A percentile compares a stretch with the other conserved stretches of the same genome.
phyloP scores from a whole-genome alignment of 2,113 vertebrate species.

The Coreoperca whiteheadi region DNA sequence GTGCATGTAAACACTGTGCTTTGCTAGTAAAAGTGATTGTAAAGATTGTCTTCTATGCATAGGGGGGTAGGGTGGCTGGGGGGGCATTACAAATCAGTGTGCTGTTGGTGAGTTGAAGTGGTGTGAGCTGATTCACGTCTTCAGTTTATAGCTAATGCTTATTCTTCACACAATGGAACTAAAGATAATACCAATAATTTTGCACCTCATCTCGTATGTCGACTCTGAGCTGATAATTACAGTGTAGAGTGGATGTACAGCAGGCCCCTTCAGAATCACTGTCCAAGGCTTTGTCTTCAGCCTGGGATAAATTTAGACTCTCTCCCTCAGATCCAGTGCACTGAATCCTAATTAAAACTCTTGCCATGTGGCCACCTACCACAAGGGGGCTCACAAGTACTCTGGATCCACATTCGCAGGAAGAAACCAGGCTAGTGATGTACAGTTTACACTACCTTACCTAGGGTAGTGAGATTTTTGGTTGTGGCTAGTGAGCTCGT shows the following conservation, averaged over 20 bases:
- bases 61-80: slow-evolving; percentile 30
- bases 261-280: slow-evolving; percentile 21
- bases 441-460: neutral
- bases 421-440: neutral
- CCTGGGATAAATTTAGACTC: slow-evolving; percentile 29
- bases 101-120: slow-evolving; percentile 78
- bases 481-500: neutral
- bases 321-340: neutral
- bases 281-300: slow-evolving; percentile 40
- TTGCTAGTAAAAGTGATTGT: slow-evolving; percentile 44
- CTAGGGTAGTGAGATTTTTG: neutral
- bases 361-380: slow-evolving; percentile 3
- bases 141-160: slow-evolving; percentile 48
- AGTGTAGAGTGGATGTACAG: slow-evolving; percentile 43
- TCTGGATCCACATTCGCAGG: neutral
- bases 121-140: slow-evolving; percentile 63
- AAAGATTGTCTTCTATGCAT: slow-evolving; percentile 78
- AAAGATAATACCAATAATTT: slow-evolving; percentile 25
- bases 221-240: slow-evolving; percentile 38
- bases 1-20: slow-evolving; percentile 69
- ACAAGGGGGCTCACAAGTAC: slow-evolving; percentile 51
- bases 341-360: slow-evolving; percentile 21
- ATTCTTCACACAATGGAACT: slow-evolving; percentile 55
- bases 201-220: slow-evolving; percentile 32
- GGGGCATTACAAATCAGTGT: slow-evolving; percentile 76